Conservation (phyloP, 1,140 invertebrate genomes). For the Hyposmocoma kahamanoa region DNA sequence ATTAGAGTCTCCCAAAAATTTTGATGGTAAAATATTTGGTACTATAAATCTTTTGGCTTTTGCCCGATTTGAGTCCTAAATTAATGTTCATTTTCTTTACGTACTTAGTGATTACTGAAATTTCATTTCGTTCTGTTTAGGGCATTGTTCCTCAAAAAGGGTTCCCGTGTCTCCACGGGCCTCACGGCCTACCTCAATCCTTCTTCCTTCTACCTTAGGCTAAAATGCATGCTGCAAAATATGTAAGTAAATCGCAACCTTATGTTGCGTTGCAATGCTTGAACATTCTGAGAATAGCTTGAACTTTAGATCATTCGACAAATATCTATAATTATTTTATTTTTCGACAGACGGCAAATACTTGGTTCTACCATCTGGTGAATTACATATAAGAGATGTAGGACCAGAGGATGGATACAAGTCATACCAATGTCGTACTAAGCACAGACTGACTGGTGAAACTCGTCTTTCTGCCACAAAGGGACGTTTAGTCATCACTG, state of each 20-base stretch:
- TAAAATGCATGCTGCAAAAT: slow-evolving; percentile 59
- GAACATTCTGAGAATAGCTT: slow-evolving; percentile 15
- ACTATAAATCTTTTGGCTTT: neutral
- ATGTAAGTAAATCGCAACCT: slow-evolving; percentile 62
- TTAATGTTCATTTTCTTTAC: too few species aligned
- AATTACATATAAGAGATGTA: slow-evolving; percentile 94
- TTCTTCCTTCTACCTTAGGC: slow-evolving; percentile 64
- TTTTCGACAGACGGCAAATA: slow-evolving; percentile 89
- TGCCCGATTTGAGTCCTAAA: too few species aligned
- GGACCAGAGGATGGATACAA: slow-evolving; percentile 95
- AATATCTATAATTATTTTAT: slow-evolving; percentile 15
- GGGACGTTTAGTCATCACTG: slow-evolving; percentile 95
- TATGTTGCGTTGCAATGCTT: slow-evolving; percentile 39
- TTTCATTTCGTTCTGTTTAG: slow-evolving; percentile 23
- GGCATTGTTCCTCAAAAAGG: slow-evolving; percentile 32
- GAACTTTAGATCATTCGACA: slow-evolving; percentile 11
- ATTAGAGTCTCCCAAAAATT: slow-evolving; percentile 77
- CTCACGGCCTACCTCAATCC: slow-evolving; percentile 74
- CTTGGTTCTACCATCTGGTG: slow-evolving; percentile 92
- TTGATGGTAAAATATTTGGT: slow-evolving; percentile 75
- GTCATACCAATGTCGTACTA: slow-evolving; percentile 94
- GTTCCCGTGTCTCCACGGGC: slow-evolving; percentile 70
- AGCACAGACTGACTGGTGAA: slow-evolving; percentile 94
- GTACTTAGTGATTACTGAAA: too few species aligned
- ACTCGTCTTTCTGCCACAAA: slow-evolving; percentile 94